A percentile compares a stretch with the other conserved stretches of the same genome.
These are phyloP conservation scores for Monodelphis domestica DNA, from an alignment of 2,797 vertebrate genomes.

Conservation along the genomic window DNA sequence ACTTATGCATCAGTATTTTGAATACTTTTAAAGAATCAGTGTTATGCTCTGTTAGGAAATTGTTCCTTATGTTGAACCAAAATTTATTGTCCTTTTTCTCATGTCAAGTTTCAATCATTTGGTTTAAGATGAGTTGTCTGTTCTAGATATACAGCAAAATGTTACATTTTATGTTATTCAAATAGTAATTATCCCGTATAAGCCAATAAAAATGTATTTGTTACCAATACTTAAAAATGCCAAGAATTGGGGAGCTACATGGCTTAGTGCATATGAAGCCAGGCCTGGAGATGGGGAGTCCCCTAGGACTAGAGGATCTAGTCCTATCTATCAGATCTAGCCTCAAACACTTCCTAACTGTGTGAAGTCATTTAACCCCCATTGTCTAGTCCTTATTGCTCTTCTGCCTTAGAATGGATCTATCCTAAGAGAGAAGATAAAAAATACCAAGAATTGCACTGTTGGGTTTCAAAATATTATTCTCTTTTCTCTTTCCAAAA, in stretches of 20 bases:
- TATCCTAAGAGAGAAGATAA: too few relatives aligned
- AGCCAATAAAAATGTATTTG: neutral
- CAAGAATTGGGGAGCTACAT: too few relatives aligned
- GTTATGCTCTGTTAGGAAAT: neutral
- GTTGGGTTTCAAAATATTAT: neutral
- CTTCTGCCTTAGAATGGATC: too few relatives aligned
- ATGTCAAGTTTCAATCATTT: neutral
- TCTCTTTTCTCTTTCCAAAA: neutral
- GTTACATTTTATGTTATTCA: neutral
- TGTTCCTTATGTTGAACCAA: neutral
- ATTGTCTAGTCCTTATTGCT: too few relatives aligned
- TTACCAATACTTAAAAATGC: neutral
- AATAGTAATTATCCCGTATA: neutral
- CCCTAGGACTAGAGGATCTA: too few relatives aligned
- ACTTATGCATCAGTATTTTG: neutral
- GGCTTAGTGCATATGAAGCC: too few relatives aligned
- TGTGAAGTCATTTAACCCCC: too few relatives aligned
- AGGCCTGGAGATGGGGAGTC: too few relatives aligned
- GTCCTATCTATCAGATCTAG: too few relatives aligned
- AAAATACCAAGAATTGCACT: neutral
- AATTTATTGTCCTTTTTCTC: neutral
- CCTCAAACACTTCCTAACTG: too few relatives aligned
- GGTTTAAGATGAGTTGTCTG: neutral
- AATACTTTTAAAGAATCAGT: neutral
- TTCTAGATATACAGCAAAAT: neutral